Conservation (phyloP, 2,113 vertebrate species). For the Scartelaos histophorus region DNA sequence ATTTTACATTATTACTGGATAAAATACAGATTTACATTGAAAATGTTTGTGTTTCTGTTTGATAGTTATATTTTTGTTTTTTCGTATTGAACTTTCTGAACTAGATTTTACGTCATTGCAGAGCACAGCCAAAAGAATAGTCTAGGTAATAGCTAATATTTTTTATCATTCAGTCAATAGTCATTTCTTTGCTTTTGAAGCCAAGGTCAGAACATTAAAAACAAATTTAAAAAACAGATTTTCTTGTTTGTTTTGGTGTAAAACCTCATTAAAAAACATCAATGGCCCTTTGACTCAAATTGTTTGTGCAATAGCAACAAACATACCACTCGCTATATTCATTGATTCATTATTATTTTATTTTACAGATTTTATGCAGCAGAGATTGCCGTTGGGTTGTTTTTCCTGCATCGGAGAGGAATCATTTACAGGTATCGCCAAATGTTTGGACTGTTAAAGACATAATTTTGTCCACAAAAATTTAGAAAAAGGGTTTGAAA, state of each 20-base stretch:
- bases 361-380: constrained; percentile 90
- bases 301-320: not conserved
- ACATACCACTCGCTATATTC: not conserved
- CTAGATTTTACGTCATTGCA: not conserved
- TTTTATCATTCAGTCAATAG: not conserved
- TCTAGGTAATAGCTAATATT: not conserved
- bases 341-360: not conserved
- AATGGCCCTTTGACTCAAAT: not conserved
- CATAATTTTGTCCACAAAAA: too few species aligned
- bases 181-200: not conserved
- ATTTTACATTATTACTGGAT: not conserved
- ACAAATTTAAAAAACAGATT: not conserved
- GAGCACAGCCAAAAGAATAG: not conserved
- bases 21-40: not conserved
- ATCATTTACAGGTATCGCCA: constrained; percentile 91
- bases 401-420: constrained; percentile 95
- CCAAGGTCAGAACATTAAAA: not conserved
- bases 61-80: not conserved
- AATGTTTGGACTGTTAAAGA: not conserved
- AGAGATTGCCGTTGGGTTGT: constrained; percentile 94
- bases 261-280: not conserved
- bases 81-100: not conserved
- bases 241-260: not conserved
- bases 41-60: not conserved
- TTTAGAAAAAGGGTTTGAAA: too few species aligned